Evolutionary conservation across 2,113 vertebrate species (phyloP), one percentile per base, ranked within the genome.

Genomic region (Stomatorhinus ivindoensis): DNA sequence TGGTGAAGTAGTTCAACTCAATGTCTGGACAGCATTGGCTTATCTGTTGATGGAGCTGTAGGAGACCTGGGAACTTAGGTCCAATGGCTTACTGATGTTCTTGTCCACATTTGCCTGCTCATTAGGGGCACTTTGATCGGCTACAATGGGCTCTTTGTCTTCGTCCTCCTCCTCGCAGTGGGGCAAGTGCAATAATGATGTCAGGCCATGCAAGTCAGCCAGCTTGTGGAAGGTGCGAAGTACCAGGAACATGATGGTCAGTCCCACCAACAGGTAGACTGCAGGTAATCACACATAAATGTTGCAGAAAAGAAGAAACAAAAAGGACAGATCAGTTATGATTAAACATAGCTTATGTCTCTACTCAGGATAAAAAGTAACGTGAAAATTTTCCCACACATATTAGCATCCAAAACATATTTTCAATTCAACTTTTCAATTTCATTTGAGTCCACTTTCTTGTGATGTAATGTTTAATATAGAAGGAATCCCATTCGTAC

Each of bases 191-290:
- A 98, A 92, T 91, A 97, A 93, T 61, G 95, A 92, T 0, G 97
- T 97, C 88, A 97, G 94, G 87, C 97, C 97, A 1, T 97, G 96
- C 48, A 97, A 92, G 89, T 97, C 97, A 0, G 97, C 95, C 91
- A 96, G 92, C 4, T 93, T 96, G 93, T 96, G 96, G 93, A 97
- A 96, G 42, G 96, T 95, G 86, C 97, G 97, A 24, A 97, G 94
- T 24, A 98, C 19, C 13, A 98, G 95, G 91, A 96, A 96, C 97
- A 98, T 97, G 92, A 95, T 93, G 89, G 96, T 95, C 90, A 98
- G 93, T 1, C 97, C 97, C 90, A 96, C 76, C 69, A 98, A 97
- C 86, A 98, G 95, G 94, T 98, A 98, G 5, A 94, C 95, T 96
- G 89, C 27, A 73, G 47, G 21, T 0, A 9, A 47, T 21, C 39